Evolutionary conservation across 2,113 vertebrate species (phyloP), one percentile per base, ranked within the genome.

Genomic region (Anoplopoma fimbria): DNA sequence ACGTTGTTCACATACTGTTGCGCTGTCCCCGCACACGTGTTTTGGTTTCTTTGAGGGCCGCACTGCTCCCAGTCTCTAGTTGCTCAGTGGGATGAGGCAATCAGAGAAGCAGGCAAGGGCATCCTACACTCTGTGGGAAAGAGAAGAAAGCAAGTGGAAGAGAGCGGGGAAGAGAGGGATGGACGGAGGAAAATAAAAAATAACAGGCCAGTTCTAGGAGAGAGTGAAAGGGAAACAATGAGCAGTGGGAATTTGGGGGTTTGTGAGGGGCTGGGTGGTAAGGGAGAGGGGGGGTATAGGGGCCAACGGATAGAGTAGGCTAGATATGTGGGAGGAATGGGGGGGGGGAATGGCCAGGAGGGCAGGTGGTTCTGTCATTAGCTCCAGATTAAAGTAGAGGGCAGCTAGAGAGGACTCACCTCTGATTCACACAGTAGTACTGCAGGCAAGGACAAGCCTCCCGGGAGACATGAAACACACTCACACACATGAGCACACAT

Each of bases 301-400:
- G 38, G 75, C 31, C 36, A 57, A 69, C 45, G 79, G 62, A 85
- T 77, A 79, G 36, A 51, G 8, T 2, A 36, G 58, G 27, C 21
- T 47, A 77, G 78, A 84, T 51, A 47, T 36, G 21, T 51, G 49
- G 49, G 19, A 7, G 21, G 47, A 4, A 4, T 9, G 49, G 23
- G 23, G 9, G 3, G 38, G 33, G n/a, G 1, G 40, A 25, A 21
- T 63, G 23, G 81, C 69, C 60, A 75, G 81, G 69, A 78, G 86
- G 87, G 76, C 90, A 91, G 91, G 89, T 91, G 89, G 77, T 83
- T 86, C 83, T 89, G 88, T 93, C 92, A 93, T 93, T 93, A 93
- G 87, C 85, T 87, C 69, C 83, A 91, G 91, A 93, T 92, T 92
- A 93, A 93, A 92, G 88, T 82, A 89, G 80, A 91, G 93, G 89